Evolutionary conservation across 2,113 vertebrate species (phyloP), one percentile per base, ranked within the genome.

Genomic region (Platanista minor): DNA sequence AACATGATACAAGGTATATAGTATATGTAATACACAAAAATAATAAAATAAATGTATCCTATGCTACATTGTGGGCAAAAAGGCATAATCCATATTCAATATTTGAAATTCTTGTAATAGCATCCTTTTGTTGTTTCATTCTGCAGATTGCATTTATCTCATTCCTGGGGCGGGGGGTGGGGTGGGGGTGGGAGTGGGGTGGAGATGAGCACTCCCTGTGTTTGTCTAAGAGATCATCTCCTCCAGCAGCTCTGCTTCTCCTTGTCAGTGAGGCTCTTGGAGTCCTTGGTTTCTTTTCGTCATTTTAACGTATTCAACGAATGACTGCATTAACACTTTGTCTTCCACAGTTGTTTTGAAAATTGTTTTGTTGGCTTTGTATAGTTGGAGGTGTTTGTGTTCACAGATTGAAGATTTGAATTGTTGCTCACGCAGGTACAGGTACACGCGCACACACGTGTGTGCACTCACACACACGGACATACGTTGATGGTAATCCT

Each of bases 91-190:
- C 36, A 6, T 29, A 21, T 18, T 66, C 49, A 25, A 3, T 29
- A 61, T 72, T 61, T 81, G 31, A 67, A 72, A 71, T 20, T 72
- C 29, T 41, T 9, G 3, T 6, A 62, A 36, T 15, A 31, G 25
- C 66, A 36, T 14, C 39, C 90, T 62, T 62, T 20, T 8, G 20
- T 72, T 39, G 43, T 36, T 14, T 66, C 15, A 6, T 14, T 46
- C 27, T 72, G 54, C 18, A 29, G 6, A 59, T 20, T 13, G 31
- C 64, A 14, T 8, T 18, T 12, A 6, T 13, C 1, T 61, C 31
- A 5, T 36, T 20, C 31, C 21, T 39, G 3, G 62, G 27, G 15
- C 9, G 72, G 0, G 15, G 9, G 8, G n/a, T n/a, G n/a, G n/a
- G n/a, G n/a, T n/a, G n/a, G n/a, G n/a, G n/a, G n/a, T n/a, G n/a